A percentile compares a stretch with the other conserved stretches of the same genome.
Evolutionary conservation across 2,888 invertebrate species (phyloP).

Genomic region (Rhorus exstirpatorius): DNA sequence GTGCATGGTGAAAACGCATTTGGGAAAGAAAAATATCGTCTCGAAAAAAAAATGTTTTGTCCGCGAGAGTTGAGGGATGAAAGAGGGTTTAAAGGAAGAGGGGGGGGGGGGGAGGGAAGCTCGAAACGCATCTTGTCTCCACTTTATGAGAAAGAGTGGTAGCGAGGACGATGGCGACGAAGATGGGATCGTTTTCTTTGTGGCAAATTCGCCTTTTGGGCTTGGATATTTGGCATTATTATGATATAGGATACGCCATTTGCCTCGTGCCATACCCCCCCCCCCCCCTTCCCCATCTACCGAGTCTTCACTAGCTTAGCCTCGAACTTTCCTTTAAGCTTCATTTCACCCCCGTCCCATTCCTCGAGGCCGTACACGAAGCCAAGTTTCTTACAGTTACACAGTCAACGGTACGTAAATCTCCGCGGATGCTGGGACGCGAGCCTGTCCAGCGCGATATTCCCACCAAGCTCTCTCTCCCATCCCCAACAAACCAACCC

Average conservation of each 20-base stretch:
- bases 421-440: constrained; percentile 61
- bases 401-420: constrained; percentile 76
- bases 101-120: constrained; percentile 1
- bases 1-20: constrained; percentile 45
- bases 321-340: constrained; percentile 61
- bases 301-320: constrained; percentile 53
- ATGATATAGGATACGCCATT: constrained; percentile 77
- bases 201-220: constrained; percentile 73
- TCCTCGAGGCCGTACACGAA: constrained; percentile 69
- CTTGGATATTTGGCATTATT: constrained; percentile 75
- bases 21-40: background rate
- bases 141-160: constrained; percentile 54
- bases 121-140: constrained; percentile 45
- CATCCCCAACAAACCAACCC: constrained; percentile 2
- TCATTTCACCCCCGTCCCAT: constrained; percentile 8
- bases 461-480: constrained; percentile 26
- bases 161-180: constrained; percentile 65
- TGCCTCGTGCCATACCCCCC: constrained; percentile 56
- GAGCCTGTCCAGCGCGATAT: constrained; percentile 62
- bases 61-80: constrained; percentile 40
- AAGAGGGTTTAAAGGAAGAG: constrained; percentile 11
- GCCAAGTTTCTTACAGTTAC: constrained; percentile 77
- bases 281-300: background rate
- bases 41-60: constrained; percentile 17
- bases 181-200: constrained; percentile 72